phyloP scores from a whole-genome alignment of 2,797 vertebrate genomes.

The Gorsachius magnificus region DNA sequence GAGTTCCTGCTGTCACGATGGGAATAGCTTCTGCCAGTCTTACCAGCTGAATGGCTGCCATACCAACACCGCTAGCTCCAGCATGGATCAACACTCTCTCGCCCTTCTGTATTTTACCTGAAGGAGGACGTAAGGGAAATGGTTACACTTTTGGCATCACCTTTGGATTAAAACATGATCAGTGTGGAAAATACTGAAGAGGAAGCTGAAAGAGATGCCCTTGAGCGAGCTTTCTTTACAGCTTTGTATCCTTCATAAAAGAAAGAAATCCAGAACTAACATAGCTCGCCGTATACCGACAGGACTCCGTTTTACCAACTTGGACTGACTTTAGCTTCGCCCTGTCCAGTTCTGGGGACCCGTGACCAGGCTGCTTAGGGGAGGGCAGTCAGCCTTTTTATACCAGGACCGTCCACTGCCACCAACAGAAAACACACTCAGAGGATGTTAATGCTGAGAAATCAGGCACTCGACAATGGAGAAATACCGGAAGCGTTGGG shows the following conservation, averaged over 20 bases:
- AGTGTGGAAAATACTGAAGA: not conserved
- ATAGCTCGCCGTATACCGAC: not conserved
- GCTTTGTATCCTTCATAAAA: not conserved
- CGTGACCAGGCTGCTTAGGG: not conserved
- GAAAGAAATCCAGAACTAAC: not conserved
- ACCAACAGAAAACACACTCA: not conserved
- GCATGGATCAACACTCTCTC: conserved; percentile 84
- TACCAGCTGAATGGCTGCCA: conserved; percentile 85
- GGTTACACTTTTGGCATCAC: not conserved
- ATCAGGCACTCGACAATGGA: not conserved
- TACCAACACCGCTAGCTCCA: conserved; percentile 84
- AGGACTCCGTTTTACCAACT: not conserved
- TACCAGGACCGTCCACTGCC: too few species aligned
- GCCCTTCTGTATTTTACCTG: conserved; percentile 81
- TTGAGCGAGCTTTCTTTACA: not conserved
- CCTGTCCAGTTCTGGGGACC: not conserved
- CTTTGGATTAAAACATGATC: not conserved
- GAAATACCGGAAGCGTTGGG: not conserved
- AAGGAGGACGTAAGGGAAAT: not conserved
- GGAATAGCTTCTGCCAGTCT: conserved; percentile 80
- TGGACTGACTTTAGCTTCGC: not conserved
- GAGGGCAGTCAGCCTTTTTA: not conserved
- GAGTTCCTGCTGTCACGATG: conserved; percentile 82
- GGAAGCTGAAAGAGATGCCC: not conserved
- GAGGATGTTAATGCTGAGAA: not conserved